Evolutionary conservation across 2,113 vertebrate species (phyloP).

Genomic region (Scomber colias): DNA sequence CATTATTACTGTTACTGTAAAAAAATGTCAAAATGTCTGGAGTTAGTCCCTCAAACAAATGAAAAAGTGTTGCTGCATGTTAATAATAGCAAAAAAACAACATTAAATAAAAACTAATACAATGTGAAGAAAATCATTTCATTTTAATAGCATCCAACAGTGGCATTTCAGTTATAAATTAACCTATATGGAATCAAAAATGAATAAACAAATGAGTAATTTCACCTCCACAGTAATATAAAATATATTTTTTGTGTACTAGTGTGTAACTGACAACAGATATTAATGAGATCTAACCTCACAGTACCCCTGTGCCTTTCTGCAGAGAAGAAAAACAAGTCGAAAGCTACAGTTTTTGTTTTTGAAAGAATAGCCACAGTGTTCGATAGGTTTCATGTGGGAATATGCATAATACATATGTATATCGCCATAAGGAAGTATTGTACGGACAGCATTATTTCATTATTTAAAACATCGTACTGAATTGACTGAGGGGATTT

Average conservation of each 20-base stretch:
- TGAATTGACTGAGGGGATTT: too few relatives aligned
- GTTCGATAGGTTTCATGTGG: too few relatives aligned
- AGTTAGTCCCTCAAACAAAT: not conserved
- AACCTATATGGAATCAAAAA: not conserved
- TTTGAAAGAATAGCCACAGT: too few relatives aligned
- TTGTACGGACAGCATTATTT: too few relatives aligned
- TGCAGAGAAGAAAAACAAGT: not conserved
- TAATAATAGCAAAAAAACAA: not conserved
- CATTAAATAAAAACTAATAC: not conserved
- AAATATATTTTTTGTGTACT: conserved; percentile 1
- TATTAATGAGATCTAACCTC: conserved; percentile 15
- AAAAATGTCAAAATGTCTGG: not conserved
- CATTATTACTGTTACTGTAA: too few relatives aligned
- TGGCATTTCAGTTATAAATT: not conserved
- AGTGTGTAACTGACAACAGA: conserved; percentile 23
- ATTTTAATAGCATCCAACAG: not conserved
- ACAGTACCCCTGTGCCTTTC: conserved; percentile 1
- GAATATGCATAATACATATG: too few relatives aligned
- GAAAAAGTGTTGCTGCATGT: too few relatives aligned
- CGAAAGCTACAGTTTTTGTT: too few relatives aligned
- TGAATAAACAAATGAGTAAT: conserved; percentile 1
- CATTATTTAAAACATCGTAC: too few relatives aligned
- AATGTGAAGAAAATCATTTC: not conserved
- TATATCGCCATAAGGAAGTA: too few relatives aligned
- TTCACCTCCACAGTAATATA: conserved; percentile 2